Evolutionary conservation across 2,797 vertebrate species (phyloP), one percentile per base, ranked within the genome.

Genomic region (Sebastes oblongus): DNA sequence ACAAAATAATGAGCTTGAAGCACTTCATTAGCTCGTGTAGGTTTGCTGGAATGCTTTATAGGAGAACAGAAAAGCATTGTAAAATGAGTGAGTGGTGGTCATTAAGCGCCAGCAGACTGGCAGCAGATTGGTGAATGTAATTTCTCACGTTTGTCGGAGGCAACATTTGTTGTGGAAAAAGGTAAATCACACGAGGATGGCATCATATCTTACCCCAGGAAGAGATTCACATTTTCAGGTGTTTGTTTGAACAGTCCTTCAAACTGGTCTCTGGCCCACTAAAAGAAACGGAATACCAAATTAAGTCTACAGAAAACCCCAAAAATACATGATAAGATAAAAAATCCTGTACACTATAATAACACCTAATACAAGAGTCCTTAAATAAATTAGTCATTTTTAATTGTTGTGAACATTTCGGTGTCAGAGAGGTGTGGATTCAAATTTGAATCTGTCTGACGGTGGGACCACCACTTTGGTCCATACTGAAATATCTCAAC

Each of bases 231-330:
- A 16, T 93, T 94, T 85, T 97, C 95, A 1, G 96, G 95, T 1
- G 88, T 89, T 64, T 94, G 92, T 86, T 93, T 95, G 86, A 98
- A 99, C 71, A 97, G 93, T n/a, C 94, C 95, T 75, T 97, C 97
- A 89, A 99, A 98, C 86, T 97, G 96, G 87, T 97, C 93, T 78
- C 94, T 94, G 84, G 97, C 97, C 98, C 98, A 99, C 98, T 99
- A 90, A 74, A 91, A 90, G 32, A 83, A 92, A 32, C 18, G 60
- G 2, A 10, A 50, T 2, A 1, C 24, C 24, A 42, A 25, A 18
- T 42, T 3, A 25, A 6, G 36, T 42, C 0, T 18, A 11, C 42
- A 27, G 3, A 65, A 39, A 36, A 42, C 3, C 2, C 6, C 2
- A 14, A 25, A 24, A 64, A 64, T 64, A 39, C 42, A 50, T 22